phyloP scores from a whole-genome alignment of 2,797 vertebrate genomes.

The Clarias laeviceps region DNA sequence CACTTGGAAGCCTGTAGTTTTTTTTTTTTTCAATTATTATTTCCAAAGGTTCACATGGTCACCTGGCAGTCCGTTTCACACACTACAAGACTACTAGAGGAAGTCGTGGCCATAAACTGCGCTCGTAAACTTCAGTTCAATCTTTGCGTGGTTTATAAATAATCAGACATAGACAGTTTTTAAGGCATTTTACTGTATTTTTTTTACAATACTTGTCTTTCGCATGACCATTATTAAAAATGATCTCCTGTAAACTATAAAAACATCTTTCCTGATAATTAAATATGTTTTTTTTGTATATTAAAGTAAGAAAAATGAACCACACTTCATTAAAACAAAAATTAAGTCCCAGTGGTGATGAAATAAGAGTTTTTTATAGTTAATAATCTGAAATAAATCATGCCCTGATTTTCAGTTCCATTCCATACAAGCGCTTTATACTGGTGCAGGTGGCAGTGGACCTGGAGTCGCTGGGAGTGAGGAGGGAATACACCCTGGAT shows the following conservation, averaged over 20 bases:
- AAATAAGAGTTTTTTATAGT: neutral
- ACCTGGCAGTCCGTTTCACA: neutral
- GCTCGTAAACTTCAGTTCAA: neutral
- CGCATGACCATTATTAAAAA: neutral
- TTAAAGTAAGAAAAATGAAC: neutral
- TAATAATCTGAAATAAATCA: neutral
- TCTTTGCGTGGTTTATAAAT: neutral
- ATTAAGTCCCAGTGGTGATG: neutral
- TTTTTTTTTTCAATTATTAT: neutral
- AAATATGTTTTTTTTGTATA: neutral
- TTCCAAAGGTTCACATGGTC: slow-evolving; percentile 1
- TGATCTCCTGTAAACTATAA: neutral
- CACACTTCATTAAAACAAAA: neutral
- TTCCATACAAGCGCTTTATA: neutral
- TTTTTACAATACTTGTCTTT: neutral
- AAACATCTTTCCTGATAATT: neutral
- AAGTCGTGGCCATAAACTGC: neutral
- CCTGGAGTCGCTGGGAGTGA: neutral
- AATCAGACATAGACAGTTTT: neutral
- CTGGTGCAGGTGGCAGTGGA: neutral
- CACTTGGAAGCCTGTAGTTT: neutral
- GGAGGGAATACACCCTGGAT: slow-evolving; percentile 1
- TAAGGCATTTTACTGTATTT: neutral
- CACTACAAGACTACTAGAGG: neutral
- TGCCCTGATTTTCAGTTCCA: neutral